Percentiles rank a stretch among this genome's conserved stretches.
These are phyloP conservation scores for Anastatus disparis DNA, from an alignment of 1,140 invertebrate genomes.

Conservation along the genomic window DNA sequence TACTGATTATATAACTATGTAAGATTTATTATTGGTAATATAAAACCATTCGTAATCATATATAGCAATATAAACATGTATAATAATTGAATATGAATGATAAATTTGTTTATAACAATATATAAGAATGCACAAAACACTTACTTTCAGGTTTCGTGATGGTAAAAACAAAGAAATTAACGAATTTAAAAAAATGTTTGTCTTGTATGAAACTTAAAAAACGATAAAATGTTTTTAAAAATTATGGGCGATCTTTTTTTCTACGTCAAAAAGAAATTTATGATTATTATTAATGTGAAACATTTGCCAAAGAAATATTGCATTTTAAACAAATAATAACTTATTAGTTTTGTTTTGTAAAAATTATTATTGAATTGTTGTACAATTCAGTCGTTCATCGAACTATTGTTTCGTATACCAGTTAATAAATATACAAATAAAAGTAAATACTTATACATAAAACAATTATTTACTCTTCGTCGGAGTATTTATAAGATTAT, in stretches of 20 bases:
- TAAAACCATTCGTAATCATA: too few species aligned
- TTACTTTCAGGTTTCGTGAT: too few species aligned
- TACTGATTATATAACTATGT: too few species aligned
- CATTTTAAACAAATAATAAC: neutral
- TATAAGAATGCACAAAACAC: too few species aligned
- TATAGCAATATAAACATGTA: too few species aligned
- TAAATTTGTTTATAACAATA: too few species aligned
- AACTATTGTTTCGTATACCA: slow-evolving; percentile 21
- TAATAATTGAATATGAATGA: too few species aligned
- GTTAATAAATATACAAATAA: neutral
- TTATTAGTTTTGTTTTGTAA: neutral
- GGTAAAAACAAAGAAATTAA: neutral
- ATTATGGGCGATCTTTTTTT: neutral
- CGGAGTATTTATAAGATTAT: slow-evolving; percentile 24
- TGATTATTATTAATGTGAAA: slow-evolving; percentile 6
- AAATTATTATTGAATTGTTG: slow-evolving; percentile 22
- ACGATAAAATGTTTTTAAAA: too few species aligned
- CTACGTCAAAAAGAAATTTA: neutral
- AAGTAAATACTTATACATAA: slow-evolving; percentile 9
- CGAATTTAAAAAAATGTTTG: slow-evolving; percentile 22
- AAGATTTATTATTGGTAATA: too few species aligned
- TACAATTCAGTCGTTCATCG: slow-evolving; percentile 15
- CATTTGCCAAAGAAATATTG: neutral
- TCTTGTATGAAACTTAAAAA: too few species aligned
- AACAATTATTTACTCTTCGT: slow-evolving; percentile 6